A percentile compares a stretch with the other conserved stretches of the same genome.
These are phyloP conservation scores for Urocyon cinereoargenteus DNA, from an alignment of 2,797 vertebrate species.

Conservation along the genomic window DNA sequence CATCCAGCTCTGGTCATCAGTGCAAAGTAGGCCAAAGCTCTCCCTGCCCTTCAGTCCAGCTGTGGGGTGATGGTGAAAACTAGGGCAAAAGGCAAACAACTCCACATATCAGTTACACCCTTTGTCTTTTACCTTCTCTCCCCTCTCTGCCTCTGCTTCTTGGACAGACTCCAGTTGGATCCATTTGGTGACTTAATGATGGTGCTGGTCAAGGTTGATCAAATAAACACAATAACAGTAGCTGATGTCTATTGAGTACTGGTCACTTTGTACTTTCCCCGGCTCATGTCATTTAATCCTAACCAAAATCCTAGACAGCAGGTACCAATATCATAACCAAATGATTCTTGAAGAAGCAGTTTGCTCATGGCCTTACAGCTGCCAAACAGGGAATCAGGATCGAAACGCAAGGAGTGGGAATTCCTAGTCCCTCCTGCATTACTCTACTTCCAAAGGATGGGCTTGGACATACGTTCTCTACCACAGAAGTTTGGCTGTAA, in stretches of 20 bases:
- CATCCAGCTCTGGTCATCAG: neutral
- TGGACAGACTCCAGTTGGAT: neutral
- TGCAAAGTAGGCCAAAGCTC: neutral
- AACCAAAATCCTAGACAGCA: neutral
- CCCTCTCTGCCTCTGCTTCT: neutral
- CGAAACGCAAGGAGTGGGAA: neutral
- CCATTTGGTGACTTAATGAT: neutral
- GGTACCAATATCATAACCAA: neutral
- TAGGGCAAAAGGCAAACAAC: neutral
- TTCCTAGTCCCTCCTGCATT: neutral
- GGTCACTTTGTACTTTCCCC: neutral
- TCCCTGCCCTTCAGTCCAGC: neutral
- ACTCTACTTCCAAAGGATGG: neutral
- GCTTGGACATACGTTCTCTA: neutral
- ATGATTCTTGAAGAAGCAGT: neutral
- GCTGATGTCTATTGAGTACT: neutral
- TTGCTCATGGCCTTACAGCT: neutral
- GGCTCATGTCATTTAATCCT: neutral
- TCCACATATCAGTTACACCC: neutral
- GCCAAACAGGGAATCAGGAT: neutral
- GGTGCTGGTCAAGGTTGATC: neutral
- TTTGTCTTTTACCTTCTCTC: neutral
- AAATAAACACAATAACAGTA: neutral
- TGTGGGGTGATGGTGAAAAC: neutral
- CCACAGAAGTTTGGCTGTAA: neutral